phyloP scores from a whole-genome alignment of 1,140 invertebrate genomes.

The Neodiprion fabricii region DNA sequence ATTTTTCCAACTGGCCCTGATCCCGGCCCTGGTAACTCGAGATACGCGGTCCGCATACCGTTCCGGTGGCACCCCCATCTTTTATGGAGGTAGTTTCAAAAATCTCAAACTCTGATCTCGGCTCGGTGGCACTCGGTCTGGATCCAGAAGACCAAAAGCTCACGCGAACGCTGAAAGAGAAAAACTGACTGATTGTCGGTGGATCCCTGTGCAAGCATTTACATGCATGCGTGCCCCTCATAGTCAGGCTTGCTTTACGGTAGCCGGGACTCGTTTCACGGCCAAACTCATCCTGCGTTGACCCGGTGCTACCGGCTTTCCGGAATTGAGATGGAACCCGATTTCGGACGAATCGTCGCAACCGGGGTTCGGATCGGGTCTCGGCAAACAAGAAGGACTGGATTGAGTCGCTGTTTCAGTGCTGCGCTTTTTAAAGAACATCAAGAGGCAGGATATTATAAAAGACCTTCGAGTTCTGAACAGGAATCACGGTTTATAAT shows the following conservation, averaged over 20 bases:
- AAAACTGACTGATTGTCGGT: slow-evolving; percentile 2
- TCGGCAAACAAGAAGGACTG: too few relatives aligned
- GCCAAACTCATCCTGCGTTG: neutral
- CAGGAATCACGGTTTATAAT: too few relatives aligned
- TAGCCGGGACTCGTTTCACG: neutral
- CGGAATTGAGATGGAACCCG: neutral
- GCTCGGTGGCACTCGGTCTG: neutral
- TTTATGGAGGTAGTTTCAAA: slow-evolving; percentile 52
- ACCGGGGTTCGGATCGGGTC: too few relatives aligned
- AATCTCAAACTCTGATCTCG: slow-evolving; percentile 55
- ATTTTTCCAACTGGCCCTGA: too few relatives aligned
- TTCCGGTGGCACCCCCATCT: slow-evolving; percentile 51
- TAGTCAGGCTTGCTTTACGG: neutral
- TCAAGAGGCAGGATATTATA: too few relatives aligned
- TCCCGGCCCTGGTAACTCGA: slow-evolving; percentile 50
- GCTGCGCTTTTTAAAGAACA: too few relatives aligned
- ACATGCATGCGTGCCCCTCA: slow-evolving; percentile 20
- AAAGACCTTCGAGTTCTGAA: too few relatives aligned
- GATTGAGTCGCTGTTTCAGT: too few relatives aligned
- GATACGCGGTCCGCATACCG: slow-evolving; percentile 44
- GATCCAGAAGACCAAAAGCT: neutral
- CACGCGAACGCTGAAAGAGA: slow-evolving; percentile 13
- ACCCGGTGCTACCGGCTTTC: neutral
- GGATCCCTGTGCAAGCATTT: slow-evolving; percentile 19
- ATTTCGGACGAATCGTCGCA: neutral